Evolutionary conservation across 2,113 vertebrate species (phyloP), one percentile per base, ranked within the genome.

Genomic region (Amphiprion percula): DNA sequence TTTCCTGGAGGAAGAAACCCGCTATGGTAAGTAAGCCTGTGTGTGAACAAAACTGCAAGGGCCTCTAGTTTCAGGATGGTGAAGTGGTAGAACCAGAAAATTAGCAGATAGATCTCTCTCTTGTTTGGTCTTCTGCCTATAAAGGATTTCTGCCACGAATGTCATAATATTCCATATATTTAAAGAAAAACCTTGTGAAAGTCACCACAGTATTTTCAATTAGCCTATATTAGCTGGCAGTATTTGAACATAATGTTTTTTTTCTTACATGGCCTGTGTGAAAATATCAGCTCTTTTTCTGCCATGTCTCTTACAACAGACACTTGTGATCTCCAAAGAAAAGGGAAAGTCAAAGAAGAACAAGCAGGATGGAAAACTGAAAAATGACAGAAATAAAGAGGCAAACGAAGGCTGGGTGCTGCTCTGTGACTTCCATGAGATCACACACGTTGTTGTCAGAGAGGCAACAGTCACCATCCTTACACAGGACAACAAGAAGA

Each of bases 361-460:
- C 69, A 98, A 95, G 80, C 82, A 68, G 0, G 96, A 97, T 6
- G 84, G 74, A 76, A 97, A 95, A 89, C 80, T 6, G 77, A 97
- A 94, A 67, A 96, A 94, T 12, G 93, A 94, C 4, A 94, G 93
- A 21, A 96, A 94, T n/a, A 97, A 93, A 68, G 87, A 90, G 0
- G 7, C 19, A 0, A 82, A 65, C 10, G 94, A 97, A 1, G 78
- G 70, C 1, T 99, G 97, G 97, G 92, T 77, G 63, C 88, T 67
- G 8, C 99, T 99, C 85, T 97, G 96, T 2, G 98, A 99, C 80
- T 99, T 99, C 81, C 94, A 96, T 47, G 97, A 98, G 91, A 98
- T 99, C 91, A 99, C 97, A 19, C 97, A 99, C 88, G 91, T 97
- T 2, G 96, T 97, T 76, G 96, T 98, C 86, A 98, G 93, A 88